Evolutionary conservation across 2,888 invertebrate genomes (phyloP).

Genomic region (Cepaea hortensis): DNA sequence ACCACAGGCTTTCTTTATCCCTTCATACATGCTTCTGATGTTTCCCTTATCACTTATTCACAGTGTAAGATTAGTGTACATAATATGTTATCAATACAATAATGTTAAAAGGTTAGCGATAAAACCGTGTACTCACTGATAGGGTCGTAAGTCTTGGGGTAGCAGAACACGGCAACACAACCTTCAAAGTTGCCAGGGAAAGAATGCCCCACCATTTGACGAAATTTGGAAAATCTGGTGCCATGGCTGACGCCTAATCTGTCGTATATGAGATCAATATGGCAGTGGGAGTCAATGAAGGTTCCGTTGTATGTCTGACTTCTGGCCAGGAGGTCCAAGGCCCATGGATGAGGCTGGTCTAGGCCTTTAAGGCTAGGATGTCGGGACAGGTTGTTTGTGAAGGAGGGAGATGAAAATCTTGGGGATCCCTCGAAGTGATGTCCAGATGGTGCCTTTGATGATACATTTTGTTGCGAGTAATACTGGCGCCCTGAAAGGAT

Average conservation of each 20-base stretch:
- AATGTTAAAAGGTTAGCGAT: too few species aligned
- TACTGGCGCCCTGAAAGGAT: too few species aligned
- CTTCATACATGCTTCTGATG: too few species aligned
- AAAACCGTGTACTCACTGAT: conserved; percentile 17
- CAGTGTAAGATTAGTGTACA: too few species aligned
- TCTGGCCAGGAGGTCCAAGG: conserved; percentile 3
- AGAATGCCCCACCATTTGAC: conserved; percentile 54
- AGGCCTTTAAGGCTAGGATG: not conserved
- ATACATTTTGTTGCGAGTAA: too few species aligned
- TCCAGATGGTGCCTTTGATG: too few species aligned
- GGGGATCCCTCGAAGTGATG: too few species aligned
- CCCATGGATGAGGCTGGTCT: conserved; percentile 18
- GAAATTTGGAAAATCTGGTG: conserved; percentile 33
- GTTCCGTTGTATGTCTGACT: conserved; percentile 55
- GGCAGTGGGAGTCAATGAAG: conserved; percentile 76
- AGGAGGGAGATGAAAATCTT: too few species aligned
- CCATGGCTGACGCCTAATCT: not conserved
- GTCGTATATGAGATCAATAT: conserved; percentile 73
- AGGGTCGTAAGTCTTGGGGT: conserved; percentile 58
- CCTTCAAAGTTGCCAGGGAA: conserved; percentile 72
- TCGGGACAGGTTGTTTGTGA: not conserved
- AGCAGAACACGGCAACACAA: too few species aligned
- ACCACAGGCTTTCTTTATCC: too few species aligned
- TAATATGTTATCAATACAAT: too few species aligned
- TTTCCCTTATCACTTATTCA: too few species aligned